Conservation (phyloP, 1,140 invertebrate genomes). For the Aradophagus sp. region DNA sequence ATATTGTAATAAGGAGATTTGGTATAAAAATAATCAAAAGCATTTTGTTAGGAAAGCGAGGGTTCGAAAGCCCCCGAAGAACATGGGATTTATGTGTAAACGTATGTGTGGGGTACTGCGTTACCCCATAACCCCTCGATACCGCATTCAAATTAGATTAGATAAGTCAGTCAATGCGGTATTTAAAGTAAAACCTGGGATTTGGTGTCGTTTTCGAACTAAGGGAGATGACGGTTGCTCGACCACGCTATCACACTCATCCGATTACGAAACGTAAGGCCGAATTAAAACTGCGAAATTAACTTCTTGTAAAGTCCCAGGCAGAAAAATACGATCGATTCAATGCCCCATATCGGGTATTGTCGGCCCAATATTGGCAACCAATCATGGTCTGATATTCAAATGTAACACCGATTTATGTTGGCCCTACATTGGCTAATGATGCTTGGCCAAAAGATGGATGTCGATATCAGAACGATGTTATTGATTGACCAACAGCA, state of each 20-base stretch:
- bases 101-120: conserved; percentile 16
- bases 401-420: too few relatives aligned
- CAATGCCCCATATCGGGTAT: too few relatives aligned
- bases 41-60: conserved; percentile 15
- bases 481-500: too few relatives aligned
- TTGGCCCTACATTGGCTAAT: too few relatives aligned
- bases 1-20: conserved; percentile 48
- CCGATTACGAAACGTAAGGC: conserved; percentile 10
- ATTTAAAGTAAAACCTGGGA: conserved; percentile 70
- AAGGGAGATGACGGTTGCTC: conserved; percentile 18
- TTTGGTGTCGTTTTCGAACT: conserved; percentile 57
- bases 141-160: conserved; percentile 69
- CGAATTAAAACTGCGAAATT: conserved; percentile 36
- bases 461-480: too few relatives aligned
- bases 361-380: too few relatives aligned
- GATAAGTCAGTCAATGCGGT: conserved; percentile 75
- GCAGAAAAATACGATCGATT: too few relatives aligned
- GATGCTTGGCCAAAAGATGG: too few relatives aligned
- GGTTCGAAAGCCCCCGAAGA: conserved; percentile 12
- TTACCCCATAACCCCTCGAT: conserved; percentile 34
- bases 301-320: conserved; percentile 46
- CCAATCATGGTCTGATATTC: too few relatives aligned
- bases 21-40: conserved; percentile 45
- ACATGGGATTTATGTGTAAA: conserved; percentile 3
- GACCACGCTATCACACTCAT: conserved; percentile 19